phyloP scores from a whole-genome alignment of 2,888 invertebrate species.

The Pollenia angustigena region DNA sequence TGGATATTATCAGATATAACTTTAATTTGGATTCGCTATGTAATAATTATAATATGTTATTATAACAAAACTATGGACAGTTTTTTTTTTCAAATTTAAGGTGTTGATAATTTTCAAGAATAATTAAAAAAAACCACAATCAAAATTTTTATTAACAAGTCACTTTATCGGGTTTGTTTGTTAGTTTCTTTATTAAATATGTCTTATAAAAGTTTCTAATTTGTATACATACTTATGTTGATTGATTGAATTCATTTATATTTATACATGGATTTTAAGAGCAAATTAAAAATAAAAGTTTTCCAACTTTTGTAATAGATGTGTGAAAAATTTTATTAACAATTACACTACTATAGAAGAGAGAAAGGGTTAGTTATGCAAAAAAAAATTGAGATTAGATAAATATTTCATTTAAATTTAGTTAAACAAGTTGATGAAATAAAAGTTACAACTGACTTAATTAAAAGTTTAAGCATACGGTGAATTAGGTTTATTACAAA shows the following conservation, averaged over 20 bases:
- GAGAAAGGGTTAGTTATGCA: background rate
- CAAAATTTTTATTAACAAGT: slow-evolving; percentile 23
- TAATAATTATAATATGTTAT: slow-evolving; percentile 1
- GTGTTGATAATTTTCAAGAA: slow-evolving; percentile 27
- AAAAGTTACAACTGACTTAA: background rate
- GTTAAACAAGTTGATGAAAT: background rate
- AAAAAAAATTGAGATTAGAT: background rate
- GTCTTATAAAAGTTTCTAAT: background rate
- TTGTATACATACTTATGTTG: slow-evolving; percentile 25
- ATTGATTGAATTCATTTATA: background rate
- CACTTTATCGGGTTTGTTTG: slow-evolving; percentile 5
- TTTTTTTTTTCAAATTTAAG: background rate
- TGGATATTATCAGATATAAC: slow-evolving; percentile 22
- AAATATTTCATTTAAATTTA: background rate
- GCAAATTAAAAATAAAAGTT: background rate
- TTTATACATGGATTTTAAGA: slow-evolving; percentile 16
- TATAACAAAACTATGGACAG: slow-evolving; percentile 30
- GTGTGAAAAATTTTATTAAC: slow-evolving; percentile 20
- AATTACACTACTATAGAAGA: slow-evolving; percentile 29
- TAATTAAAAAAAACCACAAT: slow-evolving; percentile 22
- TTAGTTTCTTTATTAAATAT: background rate
- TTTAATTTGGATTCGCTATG: slow-evolving; percentile 12
- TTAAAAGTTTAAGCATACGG: background rate
- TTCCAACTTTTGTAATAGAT: background rate
- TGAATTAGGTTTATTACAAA: slow-evolving; percentile 5